phyloP scores from a whole-genome alignment of 2,888 invertebrate species.

The Oligia fasciuncula region DNA sequence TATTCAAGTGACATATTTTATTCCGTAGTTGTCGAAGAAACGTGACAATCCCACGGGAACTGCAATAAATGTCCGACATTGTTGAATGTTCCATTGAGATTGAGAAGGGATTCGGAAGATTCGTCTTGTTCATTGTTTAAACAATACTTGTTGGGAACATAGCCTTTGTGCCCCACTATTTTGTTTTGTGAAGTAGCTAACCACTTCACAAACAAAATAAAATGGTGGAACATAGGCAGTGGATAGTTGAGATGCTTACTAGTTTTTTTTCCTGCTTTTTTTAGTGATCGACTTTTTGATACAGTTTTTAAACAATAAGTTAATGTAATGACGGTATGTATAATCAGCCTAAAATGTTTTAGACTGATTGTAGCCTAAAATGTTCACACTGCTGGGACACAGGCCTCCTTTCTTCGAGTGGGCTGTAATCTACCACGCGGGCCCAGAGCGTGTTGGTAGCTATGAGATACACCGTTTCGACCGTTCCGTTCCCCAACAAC shows the following conservation, averaged over 20 bases:
- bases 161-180: constrained; percentile 1
- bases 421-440: neutral
- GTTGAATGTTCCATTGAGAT: constrained; percentile 40
- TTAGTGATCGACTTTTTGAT: no score
- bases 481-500: neutral
- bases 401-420: neutral
- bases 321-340: neutral
- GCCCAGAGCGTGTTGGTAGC: neutral
- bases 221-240: neutral
- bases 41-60: constrained; percentile 26
- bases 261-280: neutral
- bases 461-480: neutral
- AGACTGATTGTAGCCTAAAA: neutral
- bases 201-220: neutral
- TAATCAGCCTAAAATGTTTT: neutral
- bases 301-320: neutral
- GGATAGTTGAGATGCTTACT: neutral
- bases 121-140: constrained; percentile 16
- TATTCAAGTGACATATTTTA: constrained; percentile 39
- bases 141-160: constrained; percentile 18
- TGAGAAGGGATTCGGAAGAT: constrained; percentile 25
- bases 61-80: constrained; percentile 41
- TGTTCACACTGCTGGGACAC: neutral
- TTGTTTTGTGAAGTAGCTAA: neutral
- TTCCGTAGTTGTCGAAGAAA: constrained; percentile 32